Percentiles rank a stretch among this genome's conserved stretches.
phyloP scores from a whole-genome alignment of 1,140 invertebrate species.

The Cherax quadricarinatus region DNA sequence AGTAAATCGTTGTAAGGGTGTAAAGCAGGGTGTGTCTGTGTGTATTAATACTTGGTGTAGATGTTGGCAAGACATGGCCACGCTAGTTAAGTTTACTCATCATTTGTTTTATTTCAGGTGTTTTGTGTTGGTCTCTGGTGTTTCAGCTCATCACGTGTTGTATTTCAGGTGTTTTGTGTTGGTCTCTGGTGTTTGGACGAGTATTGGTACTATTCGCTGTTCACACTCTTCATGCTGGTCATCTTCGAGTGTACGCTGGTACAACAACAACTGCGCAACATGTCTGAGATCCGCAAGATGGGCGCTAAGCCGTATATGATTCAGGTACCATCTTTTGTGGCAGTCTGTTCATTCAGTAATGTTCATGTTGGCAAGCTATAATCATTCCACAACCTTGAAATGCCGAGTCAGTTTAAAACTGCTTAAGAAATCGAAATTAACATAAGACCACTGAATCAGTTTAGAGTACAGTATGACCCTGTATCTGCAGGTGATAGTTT shows the following conservation, averaged over 20 bases:
- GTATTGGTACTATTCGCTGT: conserved; percentile 98
- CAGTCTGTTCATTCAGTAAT: not conserved
- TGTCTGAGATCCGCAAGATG: conserved; percentile 99
- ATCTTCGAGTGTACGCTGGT: conserved; percentile 99
- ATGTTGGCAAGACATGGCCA: too few relatives aligned
- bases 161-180: conserved; percentile 95
- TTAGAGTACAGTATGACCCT: too few relatives aligned
- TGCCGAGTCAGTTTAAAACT: too few relatives aligned
- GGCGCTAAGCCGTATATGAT: conserved; percentile 97
- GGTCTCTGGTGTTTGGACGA: conserved; percentile 99
- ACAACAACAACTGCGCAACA: conserved; percentile 97
- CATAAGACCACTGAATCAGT: too few relatives aligned
- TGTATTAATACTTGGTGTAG: too few relatives aligned
- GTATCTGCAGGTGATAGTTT: too few relatives aligned
- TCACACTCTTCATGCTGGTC: conserved; percentile 98
- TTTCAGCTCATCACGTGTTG: too few relatives aligned
- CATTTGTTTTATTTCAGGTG: conserved; percentile 82
- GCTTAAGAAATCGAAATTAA: too few relatives aligned
- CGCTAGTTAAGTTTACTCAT: too few relatives aligned
- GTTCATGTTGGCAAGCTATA: not conserved
- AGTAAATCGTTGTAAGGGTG: too few relatives aligned
- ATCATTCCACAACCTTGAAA: too few relatives aligned
- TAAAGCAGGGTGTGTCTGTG: too few relatives aligned
- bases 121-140: conserved; percentile 99
- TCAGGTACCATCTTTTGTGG: conserved; percentile 79